These are phyloP conservation scores for Vidua chalybeata DNA, from an alignment of 2,113 vertebrate genomes.

Conservation along the genomic window DNA sequence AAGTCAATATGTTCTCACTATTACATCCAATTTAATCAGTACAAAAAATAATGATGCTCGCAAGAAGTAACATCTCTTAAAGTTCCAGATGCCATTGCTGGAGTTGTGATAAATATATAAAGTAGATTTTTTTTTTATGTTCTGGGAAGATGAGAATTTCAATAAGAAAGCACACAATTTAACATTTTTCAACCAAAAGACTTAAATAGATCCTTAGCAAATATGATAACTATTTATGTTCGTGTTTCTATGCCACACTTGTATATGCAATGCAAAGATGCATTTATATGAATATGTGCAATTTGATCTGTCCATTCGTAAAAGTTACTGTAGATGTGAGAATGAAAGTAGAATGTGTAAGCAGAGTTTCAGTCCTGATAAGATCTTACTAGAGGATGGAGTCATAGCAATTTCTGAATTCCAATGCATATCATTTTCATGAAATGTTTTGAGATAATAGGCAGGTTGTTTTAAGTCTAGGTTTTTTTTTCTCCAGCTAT, in stretches of 20 bases:
- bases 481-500: not conserved
- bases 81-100: not conserved
- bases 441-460: not conserved
- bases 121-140: not conserved
- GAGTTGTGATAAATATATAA: not conserved
- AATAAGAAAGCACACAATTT: not conserved
- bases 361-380: not conserved
- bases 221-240: not conserved
- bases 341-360: not conserved
- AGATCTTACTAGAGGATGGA: not conserved
- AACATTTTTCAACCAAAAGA: not conserved
- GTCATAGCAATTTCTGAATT: not conserved
- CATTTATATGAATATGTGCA: not conserved
- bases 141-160: not conserved
- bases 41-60: not conserved
- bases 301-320: not conserved
- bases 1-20: not conserved
- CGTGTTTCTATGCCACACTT: not conserved
- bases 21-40: not conserved
- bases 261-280: not conserved
- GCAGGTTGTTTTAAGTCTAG: not conserved
- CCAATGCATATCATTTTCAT: not conserved
- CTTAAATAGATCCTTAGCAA: not conserved
- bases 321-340: not conserved
- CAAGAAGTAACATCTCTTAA: not conserved